Conservation (phyloP, 2,888 invertebrate species). For the Heterodera filipjevi region DNA sequence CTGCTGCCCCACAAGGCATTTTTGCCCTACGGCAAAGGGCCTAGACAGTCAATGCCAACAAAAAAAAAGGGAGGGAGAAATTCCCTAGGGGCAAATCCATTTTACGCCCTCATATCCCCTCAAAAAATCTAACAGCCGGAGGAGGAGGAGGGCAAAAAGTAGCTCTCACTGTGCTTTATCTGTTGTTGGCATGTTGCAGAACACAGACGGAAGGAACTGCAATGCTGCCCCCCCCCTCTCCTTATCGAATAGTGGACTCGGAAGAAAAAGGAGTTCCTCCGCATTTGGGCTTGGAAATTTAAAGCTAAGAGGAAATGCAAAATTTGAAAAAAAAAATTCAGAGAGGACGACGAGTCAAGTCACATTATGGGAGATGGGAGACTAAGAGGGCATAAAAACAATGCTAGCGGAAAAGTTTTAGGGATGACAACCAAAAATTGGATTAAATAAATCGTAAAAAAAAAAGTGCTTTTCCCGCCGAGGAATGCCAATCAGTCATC, state of each 20-base stretch:
- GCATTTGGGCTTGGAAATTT: no score
- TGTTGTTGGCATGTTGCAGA: not conserved
- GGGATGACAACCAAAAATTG: not conserved
- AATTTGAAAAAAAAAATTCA: no score
- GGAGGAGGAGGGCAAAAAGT: not conserved
- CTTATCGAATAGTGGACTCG: no score
- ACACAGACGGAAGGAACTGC: no score
- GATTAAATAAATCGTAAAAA: slow-evolving; percentile 2
- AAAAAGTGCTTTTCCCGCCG: no score
- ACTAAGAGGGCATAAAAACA: not conserved
- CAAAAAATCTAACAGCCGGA: not conserved
- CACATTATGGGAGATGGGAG: not conserved
- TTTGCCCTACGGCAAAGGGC: not conserved
- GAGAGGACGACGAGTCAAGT: no score
- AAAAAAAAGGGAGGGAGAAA: not conserved
- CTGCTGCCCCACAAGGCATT: not conserved
- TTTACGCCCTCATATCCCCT: not conserved
- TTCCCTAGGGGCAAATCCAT: not conserved
- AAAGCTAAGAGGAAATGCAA: no score
- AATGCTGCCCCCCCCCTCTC: no score
- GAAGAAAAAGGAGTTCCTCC: no score
- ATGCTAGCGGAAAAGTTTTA: not conserved
- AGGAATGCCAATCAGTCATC: not conserved
- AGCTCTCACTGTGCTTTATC: no score
- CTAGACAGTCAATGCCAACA: not conserved